phyloP scores from a whole-genome alignment of 2,888 invertebrate species.

The Caenorhabditis sulstoni region DNA sequence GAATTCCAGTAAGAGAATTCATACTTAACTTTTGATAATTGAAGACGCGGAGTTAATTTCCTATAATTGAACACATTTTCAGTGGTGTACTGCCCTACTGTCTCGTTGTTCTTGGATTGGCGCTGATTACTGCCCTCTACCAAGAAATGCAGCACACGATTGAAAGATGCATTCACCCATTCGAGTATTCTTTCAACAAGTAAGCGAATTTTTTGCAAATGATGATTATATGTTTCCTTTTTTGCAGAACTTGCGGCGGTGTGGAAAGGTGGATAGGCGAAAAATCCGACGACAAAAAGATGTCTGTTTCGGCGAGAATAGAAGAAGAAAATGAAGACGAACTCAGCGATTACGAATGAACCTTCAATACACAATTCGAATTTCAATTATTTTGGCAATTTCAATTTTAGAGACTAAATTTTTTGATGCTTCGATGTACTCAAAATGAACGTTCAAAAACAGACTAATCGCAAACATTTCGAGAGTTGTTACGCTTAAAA shows the following conservation, averaged over 20 bases:
- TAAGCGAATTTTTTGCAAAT: no score
- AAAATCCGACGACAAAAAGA: conserved; percentile 49
- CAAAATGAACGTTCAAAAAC: no score
- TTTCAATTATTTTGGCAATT: no score
- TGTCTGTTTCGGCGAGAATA: conserved; percentile 31
- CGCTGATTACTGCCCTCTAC: conserved; percentile 70
- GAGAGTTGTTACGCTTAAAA: no score
- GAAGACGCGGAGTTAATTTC: no score
- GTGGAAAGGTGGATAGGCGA: conserved; percentile 59
- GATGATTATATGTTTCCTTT: no score
- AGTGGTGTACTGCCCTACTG: conserved; percentile 70
- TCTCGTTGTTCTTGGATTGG: conserved; percentile 67
- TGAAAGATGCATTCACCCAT: conserved; percentile 69
- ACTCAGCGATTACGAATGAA: conserved; percentile 43
- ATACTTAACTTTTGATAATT: no score
- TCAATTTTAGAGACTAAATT: no score
- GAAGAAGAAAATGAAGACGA: conserved; percentile 61
- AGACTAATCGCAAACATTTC: no score
- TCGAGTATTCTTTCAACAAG: conserved; percentile 71
- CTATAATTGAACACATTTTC: conserved; percentile 29
- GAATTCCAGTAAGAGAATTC: conserved; percentile 57
- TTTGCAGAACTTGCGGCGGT: conserved; percentile 47
- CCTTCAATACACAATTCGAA: no score
- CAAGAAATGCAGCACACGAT: conserved; percentile 72
- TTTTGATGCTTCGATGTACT: no score